Evolutionary conservation across 2,113 vertebrate genomes (phyloP), one percentile per base, ranked within the genome.

Genomic region (Sceloporus tristichus): DNA sequence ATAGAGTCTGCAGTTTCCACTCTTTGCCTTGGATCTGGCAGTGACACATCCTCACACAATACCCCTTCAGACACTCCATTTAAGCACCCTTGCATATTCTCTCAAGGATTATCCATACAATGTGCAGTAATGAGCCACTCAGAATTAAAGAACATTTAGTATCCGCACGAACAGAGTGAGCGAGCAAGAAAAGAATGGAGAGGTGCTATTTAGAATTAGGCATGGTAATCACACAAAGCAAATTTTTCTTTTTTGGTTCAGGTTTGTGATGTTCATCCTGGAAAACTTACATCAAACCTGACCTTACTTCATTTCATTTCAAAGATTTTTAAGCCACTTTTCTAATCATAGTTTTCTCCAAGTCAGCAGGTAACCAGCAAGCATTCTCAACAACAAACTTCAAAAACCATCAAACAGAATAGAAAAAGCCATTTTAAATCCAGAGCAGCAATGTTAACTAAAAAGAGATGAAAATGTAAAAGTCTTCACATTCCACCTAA

Each of bases 81-180:
- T 81, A 70, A 59, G 59, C 71, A 79, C 2, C 48, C 40, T 34
- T 1, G 0, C 0, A 11, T 6, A 27, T 85, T 1, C 1, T 34
- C 82, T 82, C 82, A 88, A 86, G 59, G 85, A 88, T 53, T 0
- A 42, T 23, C 29, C 88, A 1, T 75, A 10, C 10, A 54, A 88
- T 48, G 38, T 74, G 0, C 16, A 66, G 0, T 0, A 3, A 56
- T 29, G 13, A 3, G 73, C 76, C 0, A 1, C 59, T 59, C 0
- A 25, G 62, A n/a, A 40, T 48, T 66, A 90, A 81, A 9, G 59
- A 93, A 62, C 16, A 3, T 48, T 19, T 53, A 75, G 29, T 42
- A 77, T 42, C 27, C 8, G 53, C 21, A 73, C 48, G 62, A n/a
- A 23, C 14, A n/a, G 16, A 77, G 86, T 62, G 59, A 62, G 59